A percentile compares a stretch with the other conserved stretches of the same genome.
Conservation (phyloP, 2,888 invertebrate species). For the Drosophila helvetica region DNA sequence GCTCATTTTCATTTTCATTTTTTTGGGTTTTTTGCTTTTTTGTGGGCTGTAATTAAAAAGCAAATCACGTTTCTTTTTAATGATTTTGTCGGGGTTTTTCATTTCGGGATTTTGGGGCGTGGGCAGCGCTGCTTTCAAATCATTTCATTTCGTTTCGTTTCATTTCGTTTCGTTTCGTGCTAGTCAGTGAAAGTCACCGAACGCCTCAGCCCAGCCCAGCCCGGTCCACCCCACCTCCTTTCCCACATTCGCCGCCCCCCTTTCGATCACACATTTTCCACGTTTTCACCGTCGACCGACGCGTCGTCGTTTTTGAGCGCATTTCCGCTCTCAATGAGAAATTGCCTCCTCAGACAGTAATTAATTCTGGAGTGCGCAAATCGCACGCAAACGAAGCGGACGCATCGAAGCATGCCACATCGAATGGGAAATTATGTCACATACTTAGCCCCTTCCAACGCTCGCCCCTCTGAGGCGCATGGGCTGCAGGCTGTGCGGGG, state of each 20-base stretch:
- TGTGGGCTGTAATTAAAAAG: conserved; percentile 65
- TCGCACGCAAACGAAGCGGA: conserved; percentile 34
- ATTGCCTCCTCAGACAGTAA: conserved; percentile 58
- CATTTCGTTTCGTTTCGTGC: conserved; percentile 29
- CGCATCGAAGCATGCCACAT: conserved; percentile 51
- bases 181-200: conserved; percentile 63
- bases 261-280: conserved; percentile 52
- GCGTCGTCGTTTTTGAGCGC: background rate
- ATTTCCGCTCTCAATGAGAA: conserved; percentile 59
- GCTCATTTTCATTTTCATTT: conserved; percentile 11
- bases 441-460: conserved; percentile 13
- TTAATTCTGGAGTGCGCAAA: conserved; percentile 59
- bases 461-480: background rate
- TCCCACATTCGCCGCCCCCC: background rate
- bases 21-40: conserved; percentile 13
- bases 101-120: conserved; percentile 53
- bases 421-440: conserved; percentile 66
- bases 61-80: conserved; percentile 69
- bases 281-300: conserved; percentile 5
- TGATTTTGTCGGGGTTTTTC: conserved; percentile 41
- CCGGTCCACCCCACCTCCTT: background rate
- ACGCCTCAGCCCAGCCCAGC: too few relatives aligned
- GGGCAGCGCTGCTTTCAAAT: conserved; percentile 64
- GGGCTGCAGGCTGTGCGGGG: background rate
- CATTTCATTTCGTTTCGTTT: conserved; percentile 39